These are phyloP conservation scores for Drosophila atroscutellata DNA, from an alignment of 2,888 invertebrate species.

Conservation along the genomic window DNA sequence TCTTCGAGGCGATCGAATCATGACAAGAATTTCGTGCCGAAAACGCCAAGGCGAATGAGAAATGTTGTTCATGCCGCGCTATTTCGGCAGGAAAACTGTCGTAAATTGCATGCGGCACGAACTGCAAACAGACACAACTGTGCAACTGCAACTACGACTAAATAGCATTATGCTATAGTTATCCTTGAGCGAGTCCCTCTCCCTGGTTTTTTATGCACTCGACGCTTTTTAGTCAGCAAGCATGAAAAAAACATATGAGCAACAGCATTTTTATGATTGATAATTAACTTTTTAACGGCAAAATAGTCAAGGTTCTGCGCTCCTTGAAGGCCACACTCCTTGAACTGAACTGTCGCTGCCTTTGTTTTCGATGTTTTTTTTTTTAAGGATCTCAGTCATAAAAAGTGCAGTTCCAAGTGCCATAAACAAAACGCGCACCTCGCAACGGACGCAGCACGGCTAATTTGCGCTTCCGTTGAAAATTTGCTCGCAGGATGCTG, in stretches of 20 bases:
- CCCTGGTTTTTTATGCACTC: conserved; percentile 30
- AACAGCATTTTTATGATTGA: conserved; percentile 57
- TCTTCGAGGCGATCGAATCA: conserved; percentile 78
- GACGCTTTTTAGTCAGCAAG: conserved; percentile 7
- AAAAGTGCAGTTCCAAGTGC: conserved; percentile 58
- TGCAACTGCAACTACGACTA: conserved; percentile 1
- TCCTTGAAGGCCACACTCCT: conserved; percentile 24
- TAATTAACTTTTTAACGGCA: conserved; percentile 66
- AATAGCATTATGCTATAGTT: conserved; percentile 50
- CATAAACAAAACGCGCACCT: conserved; percentile 64
- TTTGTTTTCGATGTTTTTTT: conserved; percentile 25
- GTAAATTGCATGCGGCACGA: conserved; percentile 81
- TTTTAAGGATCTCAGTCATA: conserved; percentile 51
- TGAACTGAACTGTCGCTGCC: conserved; percentile 25
- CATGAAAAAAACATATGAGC: conserved; percentile 33
- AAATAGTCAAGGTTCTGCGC: conserved; percentile 59
- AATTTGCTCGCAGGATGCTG: conserved; percentile 69
- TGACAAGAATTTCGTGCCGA: conserved; percentile 83
- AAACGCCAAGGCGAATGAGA: conserved; percentile 77
- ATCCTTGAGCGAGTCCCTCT: conserved; percentile 62
- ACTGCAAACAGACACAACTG: conserved; percentile 46
- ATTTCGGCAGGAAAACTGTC: conserved; percentile 75
- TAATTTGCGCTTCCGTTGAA: conserved; percentile 78
- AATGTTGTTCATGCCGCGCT: conserved; percentile 78
- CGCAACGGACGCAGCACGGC: conserved; percentile 59